These are phyloP conservation scores for Tauraco erythrolophus DNA, from an alignment of 2,113 vertebrate genomes.

Conservation along the genomic window DNA sequence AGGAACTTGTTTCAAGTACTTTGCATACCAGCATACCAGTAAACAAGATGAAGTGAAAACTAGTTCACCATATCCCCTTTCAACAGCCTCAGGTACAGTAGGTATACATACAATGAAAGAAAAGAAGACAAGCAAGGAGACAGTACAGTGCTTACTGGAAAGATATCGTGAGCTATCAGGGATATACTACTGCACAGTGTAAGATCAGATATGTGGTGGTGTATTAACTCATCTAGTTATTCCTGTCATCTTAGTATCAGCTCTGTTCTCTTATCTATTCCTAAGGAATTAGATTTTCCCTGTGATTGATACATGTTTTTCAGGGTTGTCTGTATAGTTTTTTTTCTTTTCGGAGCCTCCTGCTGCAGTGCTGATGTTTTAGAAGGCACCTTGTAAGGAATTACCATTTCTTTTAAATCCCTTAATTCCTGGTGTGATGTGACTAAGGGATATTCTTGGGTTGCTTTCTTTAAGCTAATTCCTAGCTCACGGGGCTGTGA, in stretches of 20 bases:
- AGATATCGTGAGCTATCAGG: neutral
- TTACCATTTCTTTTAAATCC: neutral
- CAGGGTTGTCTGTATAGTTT: neutral
- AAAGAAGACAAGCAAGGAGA: neutral
- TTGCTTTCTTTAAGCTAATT: neutral
- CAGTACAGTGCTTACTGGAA: neutral
- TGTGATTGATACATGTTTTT: neutral
- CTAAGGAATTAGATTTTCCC: neutral
- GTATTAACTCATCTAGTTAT: neutral
- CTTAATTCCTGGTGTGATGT: neutral
- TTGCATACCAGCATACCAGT: neutral
- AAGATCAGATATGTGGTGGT: neutral
- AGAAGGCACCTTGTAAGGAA: neutral
- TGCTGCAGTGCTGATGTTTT: neutral
- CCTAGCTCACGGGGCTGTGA: neutral
- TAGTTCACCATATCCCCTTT: neutral
- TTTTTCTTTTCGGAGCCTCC: neutral
- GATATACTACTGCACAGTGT: neutral
- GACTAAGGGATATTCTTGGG: neutral
- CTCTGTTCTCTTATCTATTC: neutral
- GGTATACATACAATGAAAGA: neutral
- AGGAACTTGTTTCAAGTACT: neutral
- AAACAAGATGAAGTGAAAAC: neutral
- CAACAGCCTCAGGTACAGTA: neutral
- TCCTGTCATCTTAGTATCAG: neutral